A percentile compares a stretch with the other conserved stretches of the same genome.
Evolutionary conservation across 2,113 vertebrate species (phyloP).

Genomic region (Coptodon bakossiorum): DNA sequence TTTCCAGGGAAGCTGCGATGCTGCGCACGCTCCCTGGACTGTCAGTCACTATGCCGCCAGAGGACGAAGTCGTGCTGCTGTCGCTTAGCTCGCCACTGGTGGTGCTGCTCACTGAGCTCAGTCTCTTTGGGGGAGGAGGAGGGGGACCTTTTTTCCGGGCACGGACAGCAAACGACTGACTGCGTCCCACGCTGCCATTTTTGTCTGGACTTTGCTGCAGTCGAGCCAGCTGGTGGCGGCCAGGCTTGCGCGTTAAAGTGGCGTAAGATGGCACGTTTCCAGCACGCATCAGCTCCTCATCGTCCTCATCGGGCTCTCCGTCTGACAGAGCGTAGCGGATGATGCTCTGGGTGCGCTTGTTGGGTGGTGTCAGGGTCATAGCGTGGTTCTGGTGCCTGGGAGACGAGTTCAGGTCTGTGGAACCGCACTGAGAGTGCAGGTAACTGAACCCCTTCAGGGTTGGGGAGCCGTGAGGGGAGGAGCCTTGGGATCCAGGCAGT

Average conservation of each 20-base stretch:
- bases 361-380: conserved; percentile 49
- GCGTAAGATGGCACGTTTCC: conserved; percentile 81
- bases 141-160: conserved; percentile 89
- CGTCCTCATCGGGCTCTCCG: conserved; percentile 82
- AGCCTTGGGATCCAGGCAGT: not conserved
- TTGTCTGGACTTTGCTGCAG: conserved; percentile 38
- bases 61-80: not conserved
- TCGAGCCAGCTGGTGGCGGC: conserved; percentile 48
- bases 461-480: conserved; percentile 52
- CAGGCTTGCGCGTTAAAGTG: conserved; percentile 84
- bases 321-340: conserved; percentile 84
- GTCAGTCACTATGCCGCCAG: not conserved
- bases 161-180: conserved; percentile 88
- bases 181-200: conserved; percentile 77
- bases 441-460: conserved; percentile 62
- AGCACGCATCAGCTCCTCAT: conserved; percentile 23
- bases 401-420: conserved; percentile 19
- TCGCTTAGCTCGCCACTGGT: conserved; percentile 64
- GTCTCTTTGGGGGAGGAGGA: conserved; percentile 86
- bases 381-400: not conserved
- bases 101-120: conserved; percentile 87
- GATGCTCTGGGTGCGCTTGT: conserved; percentile 79
- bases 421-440: conserved; percentile 54
- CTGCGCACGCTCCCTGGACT: conserved; percentile 39
- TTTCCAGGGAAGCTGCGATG: conserved; percentile 64